These are phyloP conservation scores for Xiphophorus hellerii DNA, from an alignment of 2,113 vertebrate genomes.

Conservation along the genomic window DNA sequence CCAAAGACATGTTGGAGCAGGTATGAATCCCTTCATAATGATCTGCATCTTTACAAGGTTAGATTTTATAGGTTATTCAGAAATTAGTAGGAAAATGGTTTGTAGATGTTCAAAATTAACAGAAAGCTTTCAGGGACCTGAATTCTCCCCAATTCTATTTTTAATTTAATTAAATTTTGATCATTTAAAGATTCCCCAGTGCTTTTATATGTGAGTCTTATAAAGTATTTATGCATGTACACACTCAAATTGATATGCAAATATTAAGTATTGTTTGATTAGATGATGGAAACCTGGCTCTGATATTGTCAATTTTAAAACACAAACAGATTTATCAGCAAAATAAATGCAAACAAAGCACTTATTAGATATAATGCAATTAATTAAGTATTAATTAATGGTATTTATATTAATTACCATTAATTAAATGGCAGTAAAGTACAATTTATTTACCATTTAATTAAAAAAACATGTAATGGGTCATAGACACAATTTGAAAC, in stretches of 20 bases:
- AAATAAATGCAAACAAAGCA: neutral
- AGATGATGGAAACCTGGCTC: neutral
- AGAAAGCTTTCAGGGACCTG: too few relatives aligned
- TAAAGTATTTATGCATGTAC: neutral
- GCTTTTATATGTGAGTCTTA: neutral
- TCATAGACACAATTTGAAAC: neutral
- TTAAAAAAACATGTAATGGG: too few relatives aligned
- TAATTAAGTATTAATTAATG: too few relatives aligned
- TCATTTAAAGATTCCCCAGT: neutral
- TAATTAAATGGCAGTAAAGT: too few relatives aligned
- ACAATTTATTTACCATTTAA: too few relatives aligned
- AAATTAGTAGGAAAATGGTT: neutral
- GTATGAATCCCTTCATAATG: conserved; percentile 61
- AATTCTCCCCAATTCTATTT: neutral
- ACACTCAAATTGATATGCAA: neutral
- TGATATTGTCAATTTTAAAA: neutral
- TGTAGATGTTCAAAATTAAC: neutral
- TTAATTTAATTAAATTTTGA: neutral
- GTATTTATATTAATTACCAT: too few relatives aligned
- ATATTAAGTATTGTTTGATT: neutral
- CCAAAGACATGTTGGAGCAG: conserved; percentile 99
- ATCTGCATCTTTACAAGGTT: neutral
- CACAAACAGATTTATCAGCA: neutral
- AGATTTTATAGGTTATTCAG: neutral
- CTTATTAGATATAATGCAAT: neutral